These are phyloP conservation scores for Onchidella celtica DNA, from an alignment of 2,888 invertebrate genomes.

Conservation along the genomic window DNA sequence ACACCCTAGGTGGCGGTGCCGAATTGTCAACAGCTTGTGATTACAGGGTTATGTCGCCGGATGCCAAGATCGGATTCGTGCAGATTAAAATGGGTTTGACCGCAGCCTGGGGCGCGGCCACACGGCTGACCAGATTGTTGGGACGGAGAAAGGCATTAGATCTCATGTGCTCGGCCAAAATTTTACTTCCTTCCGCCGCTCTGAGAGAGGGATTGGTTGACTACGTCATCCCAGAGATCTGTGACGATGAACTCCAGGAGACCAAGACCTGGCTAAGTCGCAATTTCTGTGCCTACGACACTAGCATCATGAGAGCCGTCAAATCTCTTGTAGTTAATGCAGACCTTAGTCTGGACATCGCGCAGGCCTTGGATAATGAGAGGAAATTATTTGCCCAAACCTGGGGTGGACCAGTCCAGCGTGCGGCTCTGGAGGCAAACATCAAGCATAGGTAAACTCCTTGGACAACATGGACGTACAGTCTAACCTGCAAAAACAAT, in stretches of 20 bases:
- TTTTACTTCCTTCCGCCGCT: slow-evolving; percentile 77
- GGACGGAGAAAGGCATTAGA: slow-evolving; percentile 81
- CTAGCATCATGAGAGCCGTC: slow-evolving; percentile 18
- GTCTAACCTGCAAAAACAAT: too few relatives aligned
- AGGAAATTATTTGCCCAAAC: slow-evolving; percentile 28
- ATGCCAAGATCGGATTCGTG: slow-evolving; percentile 81
- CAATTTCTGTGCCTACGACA: slow-evolving; percentile 18
- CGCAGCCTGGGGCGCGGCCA: slow-evolving; percentile 82
- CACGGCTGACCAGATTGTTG: slow-evolving; percentile 79
- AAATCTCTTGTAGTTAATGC: slow-evolving; percentile 33
- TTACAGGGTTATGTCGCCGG: slow-evolving; percentile 80
- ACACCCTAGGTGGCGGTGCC: slow-evolving; percentile 83
- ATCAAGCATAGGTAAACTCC: slow-evolving; percentile 29
- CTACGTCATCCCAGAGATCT: slow-evolving; percentile 67
- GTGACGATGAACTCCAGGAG: slow-evolving; percentile 16
- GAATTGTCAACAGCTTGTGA: slow-evolving; percentile 82
- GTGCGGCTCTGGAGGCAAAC: slow-evolving; percentile 14
- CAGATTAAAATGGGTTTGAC: slow-evolving; percentile 81
- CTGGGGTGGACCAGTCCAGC: slow-evolving; percentile 35
- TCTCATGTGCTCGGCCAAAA: slow-evolving; percentile 74
- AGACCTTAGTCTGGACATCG: neutral
- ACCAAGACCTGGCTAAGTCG: slow-evolving; percentile 11
- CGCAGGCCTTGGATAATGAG: slow-evolving; percentile 27
- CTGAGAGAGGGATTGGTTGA: slow-evolving; percentile 79
- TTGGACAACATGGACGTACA: too few relatives aligned